A percentile compares a stretch with the other conserved stretches of the same genome.
phyloP scores from a whole-genome alignment of 2,113 vertebrate genomes.

The Hyaena hyaena region DNA sequence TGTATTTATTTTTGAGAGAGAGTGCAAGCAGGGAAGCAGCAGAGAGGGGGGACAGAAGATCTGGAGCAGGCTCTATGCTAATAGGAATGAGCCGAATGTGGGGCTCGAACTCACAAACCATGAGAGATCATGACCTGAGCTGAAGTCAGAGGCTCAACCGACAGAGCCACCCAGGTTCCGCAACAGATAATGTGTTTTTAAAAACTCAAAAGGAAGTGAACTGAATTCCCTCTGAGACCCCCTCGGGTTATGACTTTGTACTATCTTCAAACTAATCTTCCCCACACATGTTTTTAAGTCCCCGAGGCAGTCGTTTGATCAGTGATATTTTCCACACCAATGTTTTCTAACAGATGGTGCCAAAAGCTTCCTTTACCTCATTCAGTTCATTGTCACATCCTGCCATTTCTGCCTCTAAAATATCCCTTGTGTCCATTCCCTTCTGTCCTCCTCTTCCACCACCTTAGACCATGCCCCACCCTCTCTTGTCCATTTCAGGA shows the following conservation, averaged over 20 bases:
- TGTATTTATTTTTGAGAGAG: too few species aligned
- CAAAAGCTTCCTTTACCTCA: neutral
- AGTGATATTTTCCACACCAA: neutral
- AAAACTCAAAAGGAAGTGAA: conserved; percentile 18
- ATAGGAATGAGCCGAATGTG: too few species aligned
- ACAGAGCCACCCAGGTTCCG: too few species aligned
- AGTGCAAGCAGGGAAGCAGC: too few species aligned
- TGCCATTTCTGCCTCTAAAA: neutral
- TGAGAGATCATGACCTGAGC: too few species aligned
- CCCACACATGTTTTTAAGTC: neutral
- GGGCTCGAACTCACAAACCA: too few species aligned
- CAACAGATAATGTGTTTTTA: neutral
- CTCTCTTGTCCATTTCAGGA: neutral
- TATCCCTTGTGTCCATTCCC: neutral
- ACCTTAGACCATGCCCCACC: neutral
- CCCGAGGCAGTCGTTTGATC: neutral
- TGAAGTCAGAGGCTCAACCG: too few species aligned
- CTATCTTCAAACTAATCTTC: neutral
- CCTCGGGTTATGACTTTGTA: neutral
- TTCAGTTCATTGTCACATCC: neutral
- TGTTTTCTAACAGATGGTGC: neutral
- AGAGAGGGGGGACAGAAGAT: too few species aligned
- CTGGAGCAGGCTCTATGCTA: too few species aligned
- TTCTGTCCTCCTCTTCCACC: neutral
- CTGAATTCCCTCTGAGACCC: neutral